phyloP scores from a whole-genome alignment of 2,113 vertebrate genomes.

The Tilapia sparmanii region DNA sequence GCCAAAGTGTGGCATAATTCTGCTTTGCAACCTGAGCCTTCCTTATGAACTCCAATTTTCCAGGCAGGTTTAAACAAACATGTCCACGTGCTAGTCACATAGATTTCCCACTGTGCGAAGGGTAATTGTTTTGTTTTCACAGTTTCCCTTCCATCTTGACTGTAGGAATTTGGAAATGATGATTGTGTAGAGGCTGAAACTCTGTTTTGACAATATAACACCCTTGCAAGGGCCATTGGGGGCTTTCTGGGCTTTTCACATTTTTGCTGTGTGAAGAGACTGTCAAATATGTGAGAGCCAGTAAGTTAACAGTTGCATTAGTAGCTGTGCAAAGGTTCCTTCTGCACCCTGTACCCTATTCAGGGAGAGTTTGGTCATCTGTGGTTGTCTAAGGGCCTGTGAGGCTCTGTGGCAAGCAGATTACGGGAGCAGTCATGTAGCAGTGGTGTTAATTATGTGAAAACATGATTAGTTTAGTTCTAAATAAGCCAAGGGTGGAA shows the following conservation, averaged over 20 bases:
- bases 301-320: constrained; percentile 35
- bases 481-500: constrained; percentile 60
- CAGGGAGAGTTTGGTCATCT: background rate
- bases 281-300: constrained; percentile 13
- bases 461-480: constrained; percentile 71
- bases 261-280: constrained; percentile 1
- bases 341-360: background rate
- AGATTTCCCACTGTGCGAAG: constrained; percentile 30
- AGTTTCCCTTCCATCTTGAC: constrained; percentile 26
- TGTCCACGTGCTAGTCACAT: constrained; percentile 20
- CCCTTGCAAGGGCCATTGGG: constrained; percentile 10
- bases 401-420: constrained; percentile 48
- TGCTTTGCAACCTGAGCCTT: constrained; percentile 15
- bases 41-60: constrained; percentile 43
- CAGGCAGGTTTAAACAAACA: constrained; percentile 53
- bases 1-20: background rate
- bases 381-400: constrained; percentile 52
- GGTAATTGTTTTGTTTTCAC: constrained; percentile 31
- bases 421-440: constrained; percentile 42
- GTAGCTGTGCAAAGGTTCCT: constrained; percentile 15
- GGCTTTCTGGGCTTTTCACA: constrained; percentile 9
- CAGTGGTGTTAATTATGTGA: constrained; percentile 76
- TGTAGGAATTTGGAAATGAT: constrained; percentile 52
- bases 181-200: constrained; percentile 16
- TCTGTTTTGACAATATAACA: constrained; percentile 34